Evolutionary conservation across 2,113 vertebrate species (phyloP).

Genomic region (Amphilophus citrinellus): DNA sequence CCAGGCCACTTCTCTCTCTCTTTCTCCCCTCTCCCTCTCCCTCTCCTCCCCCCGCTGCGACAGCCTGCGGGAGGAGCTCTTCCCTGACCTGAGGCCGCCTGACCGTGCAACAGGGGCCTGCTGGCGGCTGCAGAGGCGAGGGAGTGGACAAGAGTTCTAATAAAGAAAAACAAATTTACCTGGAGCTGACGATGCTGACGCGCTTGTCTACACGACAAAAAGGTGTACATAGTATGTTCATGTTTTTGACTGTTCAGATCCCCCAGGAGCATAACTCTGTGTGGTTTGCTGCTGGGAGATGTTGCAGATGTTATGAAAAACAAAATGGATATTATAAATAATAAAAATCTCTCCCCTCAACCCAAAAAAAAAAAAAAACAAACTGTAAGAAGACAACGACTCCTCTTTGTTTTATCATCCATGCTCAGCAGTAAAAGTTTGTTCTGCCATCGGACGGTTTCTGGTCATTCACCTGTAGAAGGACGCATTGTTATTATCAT

Average conservation of each 20-base stretch:
- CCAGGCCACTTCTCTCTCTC: constrained; percentile 93
- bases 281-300: constrained; percentile 90
- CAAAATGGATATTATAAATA: constrained; percentile 80
- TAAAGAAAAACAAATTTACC: constrained; percentile 80
- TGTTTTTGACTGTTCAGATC: constrained; percentile 97
- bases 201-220: constrained; percentile 96
- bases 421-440: constrained; percentile 92
- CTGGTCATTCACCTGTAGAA: constrained; percentile 88
- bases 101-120: constrained; percentile 90
- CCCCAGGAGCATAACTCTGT: constrained; percentile 85
- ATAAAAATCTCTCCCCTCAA: constrained; percentile 44
- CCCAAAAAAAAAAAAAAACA: constrained; percentile 24
- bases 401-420: constrained; percentile 91
- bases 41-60: constrained; percentile 77
- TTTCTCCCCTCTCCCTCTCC: constrained; percentile 66
- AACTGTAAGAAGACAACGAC: constrained; percentile 81
- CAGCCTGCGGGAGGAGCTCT: constrained; percentile 58
- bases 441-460: constrained; percentile 89
- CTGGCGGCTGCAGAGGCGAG: constrained; percentile 94
- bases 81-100: constrained; percentile 76
- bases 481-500: constrained; percentile 85
- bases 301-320: constrained; percentile 89
- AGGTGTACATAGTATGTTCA: constrained; percentile 99
- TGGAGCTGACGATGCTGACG: constrained; percentile 88
- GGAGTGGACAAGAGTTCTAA: constrained; percentile 95